Conservation (phyloP, 2,113 vertebrate species). For the Dissostichus mawsoni region DNA sequence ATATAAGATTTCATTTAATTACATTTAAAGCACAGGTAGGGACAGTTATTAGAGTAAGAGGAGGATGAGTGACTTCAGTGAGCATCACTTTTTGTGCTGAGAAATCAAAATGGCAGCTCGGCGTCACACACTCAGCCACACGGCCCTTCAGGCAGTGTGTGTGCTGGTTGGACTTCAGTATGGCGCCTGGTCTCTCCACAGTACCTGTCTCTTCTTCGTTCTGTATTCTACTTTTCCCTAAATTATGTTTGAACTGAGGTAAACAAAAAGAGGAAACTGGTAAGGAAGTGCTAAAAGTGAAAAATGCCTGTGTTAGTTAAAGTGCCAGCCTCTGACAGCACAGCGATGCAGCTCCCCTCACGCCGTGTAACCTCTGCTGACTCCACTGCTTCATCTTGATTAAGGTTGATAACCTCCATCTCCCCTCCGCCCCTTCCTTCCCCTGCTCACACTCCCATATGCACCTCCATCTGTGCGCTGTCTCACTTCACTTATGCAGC, state of each 20-base stretch:
- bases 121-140: slow-evolving; percentile 25
- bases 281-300: background rate
- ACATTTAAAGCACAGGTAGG: too few species aligned
- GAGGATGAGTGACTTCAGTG: slow-evolving; percentile 19
- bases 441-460: slow-evolving; percentile 33
- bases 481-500: background rate
- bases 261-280: slow-evolving; percentile 1
- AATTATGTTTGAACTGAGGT: background rate
- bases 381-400: slow-evolving; percentile 35
- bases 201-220: slow-evolving; percentile 39
- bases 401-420: slow-evolving; percentile 24
- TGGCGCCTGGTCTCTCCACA: slow-evolving; percentile 31
- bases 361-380: slow-evolving; percentile 6
- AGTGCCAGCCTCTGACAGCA: slow-evolving; percentile 7
- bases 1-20: too few species aligned
- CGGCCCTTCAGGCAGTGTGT: slow-evolving; percentile 53
- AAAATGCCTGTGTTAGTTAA: background rate
- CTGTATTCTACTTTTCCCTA: background rate
- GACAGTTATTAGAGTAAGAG: too few species aligned
- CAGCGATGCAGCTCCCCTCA: slow-evolving; percentile 1
- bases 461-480: slow-evolving; percentile 35
- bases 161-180: slow-evolving; percentile 26
- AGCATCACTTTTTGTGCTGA: slow-evolving; percentile 12
- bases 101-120: slow-evolving; percentile 62
- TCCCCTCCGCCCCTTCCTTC: background rate